Conservation (phyloP, 2,888 invertebrate genomes). For the Eulithis prunata region DNA sequence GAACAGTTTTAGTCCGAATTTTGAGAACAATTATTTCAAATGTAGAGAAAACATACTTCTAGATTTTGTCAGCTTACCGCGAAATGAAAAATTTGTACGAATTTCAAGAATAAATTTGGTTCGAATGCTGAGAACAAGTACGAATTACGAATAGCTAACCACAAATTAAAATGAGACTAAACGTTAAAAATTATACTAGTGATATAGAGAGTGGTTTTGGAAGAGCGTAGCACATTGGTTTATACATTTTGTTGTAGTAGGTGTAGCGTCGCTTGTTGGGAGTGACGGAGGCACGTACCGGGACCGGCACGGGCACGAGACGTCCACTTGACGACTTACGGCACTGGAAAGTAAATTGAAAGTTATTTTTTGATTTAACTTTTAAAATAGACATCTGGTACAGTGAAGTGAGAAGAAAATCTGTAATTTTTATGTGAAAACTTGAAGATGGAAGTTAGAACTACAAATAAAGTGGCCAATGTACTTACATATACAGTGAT, state of each 20-base stretch:
- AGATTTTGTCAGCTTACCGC: too few relatives aligned
- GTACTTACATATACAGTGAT: background rate
- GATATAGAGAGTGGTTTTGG: conserved; percentile 70
- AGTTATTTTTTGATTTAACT: background rate
- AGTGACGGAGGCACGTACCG: conserved; percentile 67
- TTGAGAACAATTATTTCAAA: conserved; percentile 2
- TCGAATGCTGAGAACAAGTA: too few relatives aligned
- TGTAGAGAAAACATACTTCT: background rate
- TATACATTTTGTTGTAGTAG: conserved; percentile 79
- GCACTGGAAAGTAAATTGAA: conserved; percentile 45
- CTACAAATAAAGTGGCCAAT: too few relatives aligned
- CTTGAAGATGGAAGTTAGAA: too few relatives aligned
- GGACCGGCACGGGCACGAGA: conserved; percentile 50
- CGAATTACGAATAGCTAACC: too few relatives aligned
- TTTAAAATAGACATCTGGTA: too few relatives aligned
- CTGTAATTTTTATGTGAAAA: too few relatives aligned
- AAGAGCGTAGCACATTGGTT: conserved; percentile 70
- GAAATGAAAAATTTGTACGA: too few relatives aligned
- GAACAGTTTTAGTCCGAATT: background rate
- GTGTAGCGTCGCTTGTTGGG: conserved; percentile 77
- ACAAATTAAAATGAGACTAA: background rate
- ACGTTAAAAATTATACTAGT: conserved; percentile 54
- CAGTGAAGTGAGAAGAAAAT: too few relatives aligned
- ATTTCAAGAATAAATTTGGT: too few relatives aligned
- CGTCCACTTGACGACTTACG: conserved; percentile 42